Base-by-base conservation (phyloP, 2,113 vertebrate species). In the Chaetorhynchus papuensis region DNA sequence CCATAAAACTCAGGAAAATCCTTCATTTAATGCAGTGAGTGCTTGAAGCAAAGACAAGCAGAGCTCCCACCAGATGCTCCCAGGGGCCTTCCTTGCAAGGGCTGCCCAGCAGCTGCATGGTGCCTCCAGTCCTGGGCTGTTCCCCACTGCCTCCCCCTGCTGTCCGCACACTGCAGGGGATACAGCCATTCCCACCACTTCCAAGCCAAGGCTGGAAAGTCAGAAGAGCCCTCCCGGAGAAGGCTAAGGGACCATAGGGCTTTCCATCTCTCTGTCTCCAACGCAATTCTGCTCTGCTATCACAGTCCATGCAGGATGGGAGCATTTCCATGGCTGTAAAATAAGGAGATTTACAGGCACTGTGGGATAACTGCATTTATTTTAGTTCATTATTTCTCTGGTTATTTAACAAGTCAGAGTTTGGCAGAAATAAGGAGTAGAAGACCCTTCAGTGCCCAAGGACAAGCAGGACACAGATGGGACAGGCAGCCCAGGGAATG, bases 91-190 rank as follows among this genome's bases (percentile, higher is more conserved):
- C 33, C 39, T 50, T 39, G 42, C 5, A 3, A 79, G 16, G 45
- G 60, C 56, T 42, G 52, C 50, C 30, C 56, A 52, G 57, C 18
- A 89, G 50, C 33, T 30, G n/a, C 3, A 22, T 0, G 0, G 65
- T 69, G 33, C 60, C 45, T 11, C 4, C 57, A 76, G 61, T 11
- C 12, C 79, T 0, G 1, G 56, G n/a, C 50, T 61, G 23, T 1
- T 66, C 37, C 37, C 16, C 4, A 2, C 49, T 44, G 64, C 33
- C 24, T 33, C 28, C n/a, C n/a, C 3, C 49, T 3, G 2, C 64
- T 3, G 1, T 19, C 39, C 0, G 0, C 5, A 4, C 31, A 31
- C 28, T 1, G 2, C 63, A 33, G 21, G 18, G 60, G 4, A 71
- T 4, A 1, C 1, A n/a, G 52, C 22, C 44, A 22, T 41, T 52